A percentile compares a stretch with the other conserved stretches of the same genome.
These are phyloP conservation scores for Halocynthia aurantium DNA, from an alignment of 23 tunicate genomes.

Conservation along the genomic window DNA sequence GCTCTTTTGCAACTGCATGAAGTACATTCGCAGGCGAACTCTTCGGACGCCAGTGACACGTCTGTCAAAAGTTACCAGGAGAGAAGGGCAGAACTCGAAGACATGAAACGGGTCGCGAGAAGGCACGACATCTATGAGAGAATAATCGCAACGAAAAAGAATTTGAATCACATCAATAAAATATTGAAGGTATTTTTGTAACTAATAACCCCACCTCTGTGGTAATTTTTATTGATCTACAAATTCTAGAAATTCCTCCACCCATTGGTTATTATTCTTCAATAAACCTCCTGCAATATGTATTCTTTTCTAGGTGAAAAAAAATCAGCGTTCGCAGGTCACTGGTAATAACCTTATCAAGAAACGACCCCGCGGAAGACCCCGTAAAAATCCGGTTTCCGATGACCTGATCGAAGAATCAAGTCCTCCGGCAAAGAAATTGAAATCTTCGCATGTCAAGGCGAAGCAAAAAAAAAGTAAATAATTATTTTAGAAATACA, in stretches of 20 bases:
- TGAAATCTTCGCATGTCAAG: neutral
- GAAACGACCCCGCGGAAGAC: constrained; percentile 8
- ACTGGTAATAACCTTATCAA: neutral
- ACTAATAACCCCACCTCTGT: too few relatives aligned
- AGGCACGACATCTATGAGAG: too few relatives aligned
- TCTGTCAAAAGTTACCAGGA: too few relatives aligned
- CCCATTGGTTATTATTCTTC: too few relatives aligned
- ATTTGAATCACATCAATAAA: too few relatives aligned
- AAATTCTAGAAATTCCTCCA: too few relatives aligned
- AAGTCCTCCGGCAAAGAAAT: neutral
- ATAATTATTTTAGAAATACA: neutral
- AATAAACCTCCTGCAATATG: neutral
- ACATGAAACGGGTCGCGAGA: too few relatives aligned
- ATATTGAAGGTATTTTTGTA: too few relatives aligned
- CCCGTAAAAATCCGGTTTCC: neutral
- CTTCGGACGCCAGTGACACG: too few relatives aligned
- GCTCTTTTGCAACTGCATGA: neutral
- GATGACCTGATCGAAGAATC: neutral
- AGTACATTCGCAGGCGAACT: neutral
- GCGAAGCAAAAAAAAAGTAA: neutral
- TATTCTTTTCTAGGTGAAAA: neutral
- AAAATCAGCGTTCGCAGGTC: neutral
- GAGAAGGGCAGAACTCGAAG: too few relatives aligned
- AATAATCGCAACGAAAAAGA: too few relatives aligned
- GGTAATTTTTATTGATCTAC: too few relatives aligned